Evolutionary conservation across 2,888 invertebrate genomes (phyloP), one percentile per base, ranked within the genome.

Genomic region (Plebejus anna): DNA sequence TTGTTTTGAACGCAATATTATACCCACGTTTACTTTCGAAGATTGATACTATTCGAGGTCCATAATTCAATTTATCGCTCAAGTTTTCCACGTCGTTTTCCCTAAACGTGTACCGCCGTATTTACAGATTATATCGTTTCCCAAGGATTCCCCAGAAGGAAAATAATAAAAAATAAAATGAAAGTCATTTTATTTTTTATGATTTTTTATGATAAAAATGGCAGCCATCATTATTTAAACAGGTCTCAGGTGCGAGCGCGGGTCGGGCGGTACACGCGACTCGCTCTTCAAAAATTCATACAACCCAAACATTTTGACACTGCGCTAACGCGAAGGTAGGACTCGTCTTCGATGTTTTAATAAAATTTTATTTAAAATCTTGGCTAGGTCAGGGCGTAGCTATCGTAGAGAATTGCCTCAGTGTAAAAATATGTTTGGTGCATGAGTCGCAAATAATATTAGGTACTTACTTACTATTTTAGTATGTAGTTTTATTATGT

Each of bases 221-320:
- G 16, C 66, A 66, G 66, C 22, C 22, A 71, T 71, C 51, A 76
- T 76, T 70, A 70, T 70, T 55, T 57, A 47, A 36, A 57, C 70
- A 70, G 55, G 70, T 55, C 38, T 57, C 76, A 71, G 42, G 55
- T 76, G 38, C 28, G 71, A 36, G 28, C 76, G 32, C 76, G 36
- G 76, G 76, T 38, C 70, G 55, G 36, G 36, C 70, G 36, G 76
- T 38, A 71, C 70, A 76, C 71, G 61, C 57, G 75, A 66, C 75
- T 59, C 42, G 75, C 70, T 70, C 32, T 76, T 78, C 11, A 78
- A 76, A 77, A 76, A 78, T 78, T 78, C 77, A 78, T 78, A 70
- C 75, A 72, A 51, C 72, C 76, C 75, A 77, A 78, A 78, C 76
- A 76, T 78, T 76, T 72, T 71, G 57, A 71, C 57, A 57, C 70